These are phyloP conservation scores for Rhopilema esculentum DNA, from an alignment of 30 jellyfish, hydroid and myxozoan genomes.

Conservation along the genomic window DNA sequence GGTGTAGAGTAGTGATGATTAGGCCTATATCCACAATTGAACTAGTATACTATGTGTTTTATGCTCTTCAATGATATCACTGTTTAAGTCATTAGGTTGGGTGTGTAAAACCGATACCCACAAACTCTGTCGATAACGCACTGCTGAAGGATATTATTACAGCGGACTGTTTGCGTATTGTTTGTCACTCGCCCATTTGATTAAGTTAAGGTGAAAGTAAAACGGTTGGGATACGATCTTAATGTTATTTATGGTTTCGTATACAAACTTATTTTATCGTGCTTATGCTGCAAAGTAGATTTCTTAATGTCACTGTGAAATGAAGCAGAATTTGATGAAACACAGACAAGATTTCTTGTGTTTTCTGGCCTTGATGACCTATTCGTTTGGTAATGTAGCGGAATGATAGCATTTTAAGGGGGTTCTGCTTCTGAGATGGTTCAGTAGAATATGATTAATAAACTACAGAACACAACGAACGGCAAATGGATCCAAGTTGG, in stretches of 20 bases:
- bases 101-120: conserved; percentile 29
- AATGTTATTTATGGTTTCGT: conserved; percentile 15
- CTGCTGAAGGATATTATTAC: not conserved
- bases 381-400: too few relatives aligned
- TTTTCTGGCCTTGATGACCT: not conserved
- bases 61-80: not conserved
- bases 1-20: too few relatives aligned
- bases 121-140: not conserved
- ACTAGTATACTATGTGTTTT: not conserved
- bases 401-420: too few relatives aligned
- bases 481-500: too few relatives aligned
- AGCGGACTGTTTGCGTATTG: not conserved
- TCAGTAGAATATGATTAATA: too few relatives aligned
- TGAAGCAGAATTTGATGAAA: not conserved
- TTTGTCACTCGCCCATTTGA: not conserved
- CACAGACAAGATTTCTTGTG: not conserved
- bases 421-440: too few relatives aligned
- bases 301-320: not conserved
- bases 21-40: not conserved
- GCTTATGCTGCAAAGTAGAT: not conserved
- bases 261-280: not conserved
- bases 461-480: too few relatives aligned
- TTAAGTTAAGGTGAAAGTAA: not conserved
- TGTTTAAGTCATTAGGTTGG: conserved; percentile 1
- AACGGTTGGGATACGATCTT: conserved; percentile 14